These are phyloP conservation scores for Hirtodrosophila alboralis DNA, from an alignment of 2,888 invertebrate species.

Conservation along the genomic window DNA sequence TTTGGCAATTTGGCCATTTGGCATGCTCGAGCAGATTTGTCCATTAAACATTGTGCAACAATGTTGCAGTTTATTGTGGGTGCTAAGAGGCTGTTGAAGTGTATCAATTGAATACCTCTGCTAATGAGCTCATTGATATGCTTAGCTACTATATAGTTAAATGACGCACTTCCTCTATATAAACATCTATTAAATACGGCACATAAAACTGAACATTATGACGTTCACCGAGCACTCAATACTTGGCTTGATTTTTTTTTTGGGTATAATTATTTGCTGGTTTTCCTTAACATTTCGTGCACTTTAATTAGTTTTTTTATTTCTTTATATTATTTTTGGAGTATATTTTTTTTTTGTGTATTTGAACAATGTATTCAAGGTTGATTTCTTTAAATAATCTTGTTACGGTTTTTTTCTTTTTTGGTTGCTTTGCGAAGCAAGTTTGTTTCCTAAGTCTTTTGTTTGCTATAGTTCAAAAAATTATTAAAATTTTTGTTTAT, in stretches of 20 bases:
- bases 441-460: conserved; percentile 54
- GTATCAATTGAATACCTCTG: conserved; percentile 11
- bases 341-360: background rate
- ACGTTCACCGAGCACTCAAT: conserved; percentile 16
- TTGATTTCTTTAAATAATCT: conserved; percentile 45
- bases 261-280: conserved; percentile 47
- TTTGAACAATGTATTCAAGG: conserved; percentile 49
- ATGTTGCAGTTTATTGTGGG: conserved; percentile 55
- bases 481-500: conserved; percentile 8
- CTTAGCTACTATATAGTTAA: conserved; percentile 34
- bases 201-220: conserved; percentile 23
- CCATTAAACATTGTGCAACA: conserved; percentile 62
- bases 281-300: conserved; percentile 48
- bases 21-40: conserved; percentile 46
- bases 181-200: background rate
- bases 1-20: conserved; percentile 40
- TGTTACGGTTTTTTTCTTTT: background rate
- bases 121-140: conserved; percentile 65
- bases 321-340: conserved; percentile 16
- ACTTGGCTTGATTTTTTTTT: conserved; percentile 16
- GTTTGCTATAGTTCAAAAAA: too few species aligned
- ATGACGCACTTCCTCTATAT: conserved; percentile 49
- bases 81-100: conserved; percentile 28
- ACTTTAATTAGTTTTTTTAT: conserved; percentile 53
- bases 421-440: conserved; percentile 11